These are phyloP conservation scores for Corythornis madagascariensis DNA, from an alignment of 2,113 vertebrate genomes.

Conservation along the genomic window DNA sequence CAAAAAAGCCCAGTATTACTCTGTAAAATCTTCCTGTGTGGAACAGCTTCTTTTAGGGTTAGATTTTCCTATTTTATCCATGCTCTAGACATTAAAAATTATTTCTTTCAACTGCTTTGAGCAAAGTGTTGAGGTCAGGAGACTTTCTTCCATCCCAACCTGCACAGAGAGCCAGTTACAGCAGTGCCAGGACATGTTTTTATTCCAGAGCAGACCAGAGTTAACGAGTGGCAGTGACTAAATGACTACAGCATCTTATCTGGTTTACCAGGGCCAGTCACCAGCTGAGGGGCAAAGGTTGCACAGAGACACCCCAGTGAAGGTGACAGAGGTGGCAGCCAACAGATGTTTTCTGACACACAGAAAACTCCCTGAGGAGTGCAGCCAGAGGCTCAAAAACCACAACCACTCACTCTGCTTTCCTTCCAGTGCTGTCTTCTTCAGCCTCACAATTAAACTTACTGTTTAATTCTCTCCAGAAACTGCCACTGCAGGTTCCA, in stretches of 20 bases:
- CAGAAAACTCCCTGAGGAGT: not conserved
- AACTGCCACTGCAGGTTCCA: not conserved
- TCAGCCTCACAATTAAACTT: not conserved
- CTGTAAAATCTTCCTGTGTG: not conserved
- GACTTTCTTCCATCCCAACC: not conserved
- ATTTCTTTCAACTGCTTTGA: not conserved
- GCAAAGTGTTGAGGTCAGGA: rapidly evolving
- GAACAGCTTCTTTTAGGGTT: not conserved
- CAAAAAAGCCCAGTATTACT: not conserved
- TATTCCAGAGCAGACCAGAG: not conserved
- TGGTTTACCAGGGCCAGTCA: not conserved
- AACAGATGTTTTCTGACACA: too few species aligned
- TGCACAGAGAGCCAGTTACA: not conserved
- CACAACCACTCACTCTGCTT: not conserved
- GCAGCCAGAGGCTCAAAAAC: not conserved
- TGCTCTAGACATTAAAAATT: not conserved
- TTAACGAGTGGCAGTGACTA: not conserved
- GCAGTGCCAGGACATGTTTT: not conserved
- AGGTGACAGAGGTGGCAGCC: not conserved
- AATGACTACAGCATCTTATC: not conserved
- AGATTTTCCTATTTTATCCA: not conserved
- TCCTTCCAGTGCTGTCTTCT: not conserved
- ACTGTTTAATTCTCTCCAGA: not conserved
- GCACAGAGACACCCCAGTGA: not conserved
- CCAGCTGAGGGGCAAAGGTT: not conserved